Evolutionary conservation across 2,888 invertebrate genomes (phyloP).

Genomic region (Scaptomyza parva): DNA sequence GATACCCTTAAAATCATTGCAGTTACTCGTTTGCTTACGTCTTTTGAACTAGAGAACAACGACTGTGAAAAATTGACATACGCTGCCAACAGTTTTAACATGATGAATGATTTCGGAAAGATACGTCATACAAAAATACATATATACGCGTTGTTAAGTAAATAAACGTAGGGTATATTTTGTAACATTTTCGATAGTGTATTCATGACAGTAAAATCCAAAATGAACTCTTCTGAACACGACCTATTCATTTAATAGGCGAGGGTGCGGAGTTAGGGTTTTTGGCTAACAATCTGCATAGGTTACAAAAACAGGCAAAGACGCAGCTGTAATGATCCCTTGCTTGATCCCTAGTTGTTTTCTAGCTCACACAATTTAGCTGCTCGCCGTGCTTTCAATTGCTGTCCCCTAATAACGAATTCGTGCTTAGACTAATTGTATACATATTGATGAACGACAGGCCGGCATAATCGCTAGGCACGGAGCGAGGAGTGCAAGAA

Average conservation of each 20-base stretch:
- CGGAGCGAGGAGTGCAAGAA: background rate
- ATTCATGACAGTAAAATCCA: constrained; percentile 22
- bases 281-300: constrained; percentile 45
- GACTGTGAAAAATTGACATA: constrained; percentile 37
- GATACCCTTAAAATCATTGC: background rate
- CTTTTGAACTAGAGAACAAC: no score
- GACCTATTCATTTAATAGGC: constrained; percentile 1
- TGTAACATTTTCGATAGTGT: constrained; percentile 28
- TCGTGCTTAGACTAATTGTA: constrained; percentile 76
- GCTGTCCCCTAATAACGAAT: constrained; percentile 77
- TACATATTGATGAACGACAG: constrained; percentile 64
- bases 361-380: constrained; percentile 69
- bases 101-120: rapidly evolving
- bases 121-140: background rate
- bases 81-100: constrained; percentile 18
- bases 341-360: constrained; percentile 48
- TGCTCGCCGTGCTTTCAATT: constrained; percentile 64
- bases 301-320: constrained; percentile 19
- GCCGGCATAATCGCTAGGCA: constrained; percentile 43
- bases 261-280: constrained; percentile 3
- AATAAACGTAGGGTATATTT: background rate
- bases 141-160: background rate
- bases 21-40: no score
- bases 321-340: constrained; percentile 45
- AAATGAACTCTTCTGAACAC: background rate